A percentile compares a stretch with the other conserved stretches of the same genome.
These are phyloP conservation scores for Eulimnadia texana DNA, from an alignment of 1,140 invertebrate genomes.

Conservation along the genomic window DNA sequence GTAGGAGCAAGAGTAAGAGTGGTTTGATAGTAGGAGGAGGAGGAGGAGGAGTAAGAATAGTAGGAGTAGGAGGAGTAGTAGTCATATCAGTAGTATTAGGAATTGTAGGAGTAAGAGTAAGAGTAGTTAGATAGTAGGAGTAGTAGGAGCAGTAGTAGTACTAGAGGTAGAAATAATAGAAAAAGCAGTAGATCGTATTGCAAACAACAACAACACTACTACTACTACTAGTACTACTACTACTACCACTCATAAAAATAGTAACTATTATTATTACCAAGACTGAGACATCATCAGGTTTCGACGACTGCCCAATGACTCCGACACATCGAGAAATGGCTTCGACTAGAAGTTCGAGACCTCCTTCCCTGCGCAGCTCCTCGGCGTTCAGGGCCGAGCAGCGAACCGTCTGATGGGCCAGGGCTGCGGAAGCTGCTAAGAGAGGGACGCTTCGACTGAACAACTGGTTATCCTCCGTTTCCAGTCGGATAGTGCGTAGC, in stretches of 20 bases:
- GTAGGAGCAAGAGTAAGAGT: background rate
- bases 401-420: conserved; percentile 90
- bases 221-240: too few species aligned
- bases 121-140: too few species aligned
- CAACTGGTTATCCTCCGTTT: conserved; percentile 80
- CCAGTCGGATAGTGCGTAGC: conserved; percentile 86
- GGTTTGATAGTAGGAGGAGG: background rate
- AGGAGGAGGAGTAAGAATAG: too few species aligned
- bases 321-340: conserved; percentile 83
- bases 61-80: too few species aligned
- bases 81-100: too few species aligned
- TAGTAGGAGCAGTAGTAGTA: too few species aligned
- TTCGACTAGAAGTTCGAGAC: conserved; percentile 72
- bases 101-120: too few species aligned
- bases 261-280: too few species aligned
- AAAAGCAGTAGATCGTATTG: too few species aligned
- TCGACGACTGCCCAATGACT: conserved; percentile 63
- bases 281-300: conserved; percentile 63
- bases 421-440: conserved; percentile 77
- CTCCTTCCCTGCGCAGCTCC: conserved; percentile 83
- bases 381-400: conserved; percentile 96
- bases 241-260: too few species aligned
- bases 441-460: conserved; percentile 80
- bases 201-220: too few species aligned
- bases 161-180: too few species aligned